These are phyloP conservation scores for Rhabdornis inornatus DNA, from an alignment of 2,113 vertebrate genomes.

Conservation along the genomic window DNA sequence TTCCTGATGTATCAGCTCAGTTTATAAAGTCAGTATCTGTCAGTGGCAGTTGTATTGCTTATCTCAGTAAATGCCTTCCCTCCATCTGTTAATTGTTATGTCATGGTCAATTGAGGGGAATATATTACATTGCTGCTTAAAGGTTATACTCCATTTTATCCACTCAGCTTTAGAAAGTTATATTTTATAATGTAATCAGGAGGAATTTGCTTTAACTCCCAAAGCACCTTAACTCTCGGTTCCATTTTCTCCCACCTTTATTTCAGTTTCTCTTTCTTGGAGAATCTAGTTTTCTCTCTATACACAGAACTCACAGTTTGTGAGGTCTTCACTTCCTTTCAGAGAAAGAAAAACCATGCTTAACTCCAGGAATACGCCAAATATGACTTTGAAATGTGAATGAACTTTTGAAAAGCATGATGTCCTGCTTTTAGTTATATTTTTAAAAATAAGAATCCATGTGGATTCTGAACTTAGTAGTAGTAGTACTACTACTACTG, in stretches of 20 bases:
- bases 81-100: conserved; percentile 19
- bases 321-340: neutral
- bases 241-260: neutral
- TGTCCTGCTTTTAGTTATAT: neutral
- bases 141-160: neutral
- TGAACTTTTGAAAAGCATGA: neutral
- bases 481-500: neutral
- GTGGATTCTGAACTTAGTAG: neutral
- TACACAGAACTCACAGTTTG: accelerated
- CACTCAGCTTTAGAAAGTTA: neutral
- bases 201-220: neutral
- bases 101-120: neutral
- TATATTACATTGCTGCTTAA: neutral
- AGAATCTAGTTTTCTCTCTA: neutral
- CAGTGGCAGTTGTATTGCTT: neutral
- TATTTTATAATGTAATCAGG: neutral
- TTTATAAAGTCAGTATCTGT: neutral
- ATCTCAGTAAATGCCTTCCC: neutral
- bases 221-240: neutral
- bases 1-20: neutral
- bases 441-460: neutral
- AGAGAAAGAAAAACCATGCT: neutral
- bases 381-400: neutral
- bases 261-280: neutral
- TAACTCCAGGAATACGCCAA: neutral